Conservation (phyloP, 2,888 invertebrate genomes). For the Blastobasis adustella region DNA sequence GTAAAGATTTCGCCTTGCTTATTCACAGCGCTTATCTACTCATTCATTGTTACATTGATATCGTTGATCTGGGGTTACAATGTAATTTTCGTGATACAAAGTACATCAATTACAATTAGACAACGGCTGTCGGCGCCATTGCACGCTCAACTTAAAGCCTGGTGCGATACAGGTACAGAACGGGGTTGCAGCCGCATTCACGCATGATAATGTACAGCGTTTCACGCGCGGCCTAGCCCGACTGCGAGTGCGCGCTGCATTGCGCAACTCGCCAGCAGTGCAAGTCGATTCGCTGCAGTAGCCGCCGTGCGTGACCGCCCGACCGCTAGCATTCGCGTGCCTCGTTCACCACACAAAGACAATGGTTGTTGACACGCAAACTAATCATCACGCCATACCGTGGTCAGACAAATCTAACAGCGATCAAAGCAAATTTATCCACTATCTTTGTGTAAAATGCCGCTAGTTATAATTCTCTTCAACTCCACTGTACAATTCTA, state of each 20-base stretch:
- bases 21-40: no score
- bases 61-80: no score
- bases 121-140: no score
- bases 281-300: conserved; percentile 20
- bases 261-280: conserved; percentile 1
- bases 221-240: conserved; percentile 45
- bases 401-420: no score
- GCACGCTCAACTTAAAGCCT: background rate
- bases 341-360: conserved; percentile 26
- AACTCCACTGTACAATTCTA: no score
- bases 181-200: conserved; percentile 3
- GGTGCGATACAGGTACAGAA: conserved; percentile 6
- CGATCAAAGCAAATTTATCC: no score
- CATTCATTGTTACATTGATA: no score
- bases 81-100: no score
- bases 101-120: no score
- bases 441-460: no score
- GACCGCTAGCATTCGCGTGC: conserved; percentile 17
- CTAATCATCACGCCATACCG: conserved; percentile 16
- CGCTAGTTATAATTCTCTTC: no score
- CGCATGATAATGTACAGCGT: conserved; percentile 11
- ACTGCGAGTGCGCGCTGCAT: conserved; percentile 19
- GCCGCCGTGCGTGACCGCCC: conserved; percentile 27
- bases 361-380: conserved; percentile 31
- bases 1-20: no score